phyloP scores from a whole-genome alignment of 2,113 vertebrate species.

The Hippopotamus amphibius region DNA sequence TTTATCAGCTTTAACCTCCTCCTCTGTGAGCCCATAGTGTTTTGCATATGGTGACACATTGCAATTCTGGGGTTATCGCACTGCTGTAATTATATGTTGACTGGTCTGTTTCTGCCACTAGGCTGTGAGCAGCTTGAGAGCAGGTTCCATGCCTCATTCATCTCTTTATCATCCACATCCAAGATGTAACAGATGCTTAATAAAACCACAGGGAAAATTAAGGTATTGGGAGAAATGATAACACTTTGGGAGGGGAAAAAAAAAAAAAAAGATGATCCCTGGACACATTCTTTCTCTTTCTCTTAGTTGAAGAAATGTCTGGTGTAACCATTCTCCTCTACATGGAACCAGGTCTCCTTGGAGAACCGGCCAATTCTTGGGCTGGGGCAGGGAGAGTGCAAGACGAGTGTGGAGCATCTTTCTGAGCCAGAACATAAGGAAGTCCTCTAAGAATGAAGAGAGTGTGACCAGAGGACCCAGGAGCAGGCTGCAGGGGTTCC shows the following conservation, averaged over 20 bases:
- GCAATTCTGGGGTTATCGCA: neutral
- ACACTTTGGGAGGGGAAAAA: neutral
- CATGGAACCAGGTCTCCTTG: neutral
- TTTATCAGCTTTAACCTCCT: neutral
- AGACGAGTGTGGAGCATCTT: neutral
- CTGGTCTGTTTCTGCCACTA: neutral
- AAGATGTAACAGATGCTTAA: neutral
- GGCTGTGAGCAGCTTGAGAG: neutral
- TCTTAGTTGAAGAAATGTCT: neutral
- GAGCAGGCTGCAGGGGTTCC: neutral
- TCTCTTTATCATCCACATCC: neutral
- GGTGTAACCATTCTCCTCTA: neutral
- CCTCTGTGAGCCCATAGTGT: neutral
- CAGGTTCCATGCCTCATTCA: neutral
- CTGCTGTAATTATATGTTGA: neutral
- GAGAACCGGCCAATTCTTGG: neutral
- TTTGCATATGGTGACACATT: rapidly evolving
- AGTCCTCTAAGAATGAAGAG: neutral
- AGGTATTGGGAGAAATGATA: neutral
- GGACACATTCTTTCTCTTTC: neutral
- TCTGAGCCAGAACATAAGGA: neutral
- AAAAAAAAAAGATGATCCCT: neutral
- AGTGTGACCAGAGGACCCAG: neutral
- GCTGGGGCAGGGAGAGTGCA: neutral
- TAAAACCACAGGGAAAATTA: neutral